Evolutionary conservation across 2,113 vertebrate species (phyloP).

Genomic region (Mustelus asterias): DNA sequence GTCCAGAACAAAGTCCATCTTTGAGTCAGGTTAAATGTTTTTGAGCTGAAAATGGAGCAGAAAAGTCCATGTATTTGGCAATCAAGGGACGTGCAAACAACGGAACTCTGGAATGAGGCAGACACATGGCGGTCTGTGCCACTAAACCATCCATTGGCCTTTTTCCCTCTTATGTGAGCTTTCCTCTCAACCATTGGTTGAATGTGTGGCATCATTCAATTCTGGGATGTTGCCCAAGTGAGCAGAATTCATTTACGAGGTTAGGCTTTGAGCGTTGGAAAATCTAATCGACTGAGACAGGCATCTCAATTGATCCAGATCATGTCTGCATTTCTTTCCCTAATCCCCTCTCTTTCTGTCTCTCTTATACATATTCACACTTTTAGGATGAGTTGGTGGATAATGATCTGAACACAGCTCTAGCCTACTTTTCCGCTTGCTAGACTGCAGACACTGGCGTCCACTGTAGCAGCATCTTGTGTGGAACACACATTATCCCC

Average conservation of each 20-base stretch:
- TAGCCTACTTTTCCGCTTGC: not conserved
- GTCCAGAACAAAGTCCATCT: not conserved
- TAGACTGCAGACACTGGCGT: not conserved
- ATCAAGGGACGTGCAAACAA: not conserved
- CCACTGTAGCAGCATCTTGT: not conserved
- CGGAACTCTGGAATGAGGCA: not conserved
- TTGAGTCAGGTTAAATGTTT: not conserved
- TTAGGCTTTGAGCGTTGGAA: not conserved
- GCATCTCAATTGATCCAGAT: not conserved
- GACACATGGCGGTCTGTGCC: not conserved
- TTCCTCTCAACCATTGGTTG: not conserved
- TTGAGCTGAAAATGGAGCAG: not conserved
- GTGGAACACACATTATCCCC: not conserved
- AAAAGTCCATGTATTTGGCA: not conserved
- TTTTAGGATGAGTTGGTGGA: not conserved
- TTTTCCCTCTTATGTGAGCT: not conserved
- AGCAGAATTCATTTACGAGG: not conserved
- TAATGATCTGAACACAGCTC: not conserved
- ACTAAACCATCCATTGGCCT: not conserved
- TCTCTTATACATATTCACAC: not conserved
- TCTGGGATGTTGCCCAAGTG: not conserved
- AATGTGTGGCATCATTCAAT: not conserved
- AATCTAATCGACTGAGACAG: not conserved
- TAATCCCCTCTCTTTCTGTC: not conserved
- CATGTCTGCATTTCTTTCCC: not conserved